A percentile compares a stretch with the other conserved stretches of the same genome.
These are phyloP conservation scores for Manis javanica DNA, from an alignment of 2,797 vertebrate species.

Conservation along the genomic window DNA sequence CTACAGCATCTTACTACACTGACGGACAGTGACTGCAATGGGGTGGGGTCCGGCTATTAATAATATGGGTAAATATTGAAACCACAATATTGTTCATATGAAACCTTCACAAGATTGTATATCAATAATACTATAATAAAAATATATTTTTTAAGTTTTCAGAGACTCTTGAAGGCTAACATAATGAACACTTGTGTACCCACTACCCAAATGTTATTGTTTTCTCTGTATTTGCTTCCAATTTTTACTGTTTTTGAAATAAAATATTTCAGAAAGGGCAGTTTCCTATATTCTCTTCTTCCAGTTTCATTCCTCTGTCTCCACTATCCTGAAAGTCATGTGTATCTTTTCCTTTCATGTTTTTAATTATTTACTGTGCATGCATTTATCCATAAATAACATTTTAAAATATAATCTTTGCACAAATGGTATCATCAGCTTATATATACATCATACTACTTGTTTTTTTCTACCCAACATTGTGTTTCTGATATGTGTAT, in stretches of 20 bases:
- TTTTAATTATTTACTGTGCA: background rate
- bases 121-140: no score
- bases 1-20: no score
- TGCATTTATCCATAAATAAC: background rate
- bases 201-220: background rate
- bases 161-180: background rate
- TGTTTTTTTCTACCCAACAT: background rate
- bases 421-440: background rate
- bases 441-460: background rate
- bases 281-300: background rate
- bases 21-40: no score
- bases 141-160: background rate
- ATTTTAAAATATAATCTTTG: slow-evolving; percentile 6
- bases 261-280: slow-evolving; percentile 12
- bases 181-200: background rate
- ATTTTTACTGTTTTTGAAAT: slow-evolving; percentile 1
- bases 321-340: background rate
- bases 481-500: background rate
- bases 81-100: no score
- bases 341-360: slow-evolving; percentile 5
- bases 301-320: background rate
- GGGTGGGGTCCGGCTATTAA: no score
- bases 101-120: no score
- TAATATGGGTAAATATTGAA: no score
- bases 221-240: background rate